Evolutionary conservation across 2,113 vertebrate genomes (phyloP), one percentile per base, ranked within the genome.

Genomic region (Platichthys stellatus): DNA sequence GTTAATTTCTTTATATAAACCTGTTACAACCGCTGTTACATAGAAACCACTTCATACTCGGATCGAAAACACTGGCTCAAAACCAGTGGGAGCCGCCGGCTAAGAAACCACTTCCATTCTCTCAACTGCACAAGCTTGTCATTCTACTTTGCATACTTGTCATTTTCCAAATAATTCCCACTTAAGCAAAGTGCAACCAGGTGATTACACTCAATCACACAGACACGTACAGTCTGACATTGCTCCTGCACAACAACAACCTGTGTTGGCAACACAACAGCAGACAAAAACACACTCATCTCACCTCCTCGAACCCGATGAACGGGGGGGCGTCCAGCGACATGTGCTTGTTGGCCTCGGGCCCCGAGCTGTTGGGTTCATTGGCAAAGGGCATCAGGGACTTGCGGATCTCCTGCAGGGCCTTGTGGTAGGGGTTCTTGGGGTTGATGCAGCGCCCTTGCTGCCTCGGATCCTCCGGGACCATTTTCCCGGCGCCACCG

Each of bases 221-320:
- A 83, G 72, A 60, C 49, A 86, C 78, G 78, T 49, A 63, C 5
- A 80, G 53, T 86, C 82, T 72, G 63, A 64, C 24, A 82, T 45
- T 61, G 17, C 9, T 60, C 53, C 31, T 56, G 72, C 18, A 68
- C n/a, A 24, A 21, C 54, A 57, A 78, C 21, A 61, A 70, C 53
- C 18, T 7, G 35, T 67, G 13, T 61, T 13, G 4, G 35, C 23
- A 9, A 35, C 3, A 62, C 17, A 40, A 1, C 1, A 13, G 65
- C 17, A 10, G 4, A 63, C 26, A 47, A 17, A 20, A 57, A 57
- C 23, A 17, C 12, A 54, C 49, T 72, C 90, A 49, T 63, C 86
- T 93, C 92, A 99, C 98, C 97, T 99, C 97, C 81, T 99, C 97
- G 88, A 97, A 97, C n/a, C 95, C 96, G 81, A 93, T 94, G 83